Conservation (phyloP, 2,888 invertebrate species). For the Cephus sareptanus region DNA sequence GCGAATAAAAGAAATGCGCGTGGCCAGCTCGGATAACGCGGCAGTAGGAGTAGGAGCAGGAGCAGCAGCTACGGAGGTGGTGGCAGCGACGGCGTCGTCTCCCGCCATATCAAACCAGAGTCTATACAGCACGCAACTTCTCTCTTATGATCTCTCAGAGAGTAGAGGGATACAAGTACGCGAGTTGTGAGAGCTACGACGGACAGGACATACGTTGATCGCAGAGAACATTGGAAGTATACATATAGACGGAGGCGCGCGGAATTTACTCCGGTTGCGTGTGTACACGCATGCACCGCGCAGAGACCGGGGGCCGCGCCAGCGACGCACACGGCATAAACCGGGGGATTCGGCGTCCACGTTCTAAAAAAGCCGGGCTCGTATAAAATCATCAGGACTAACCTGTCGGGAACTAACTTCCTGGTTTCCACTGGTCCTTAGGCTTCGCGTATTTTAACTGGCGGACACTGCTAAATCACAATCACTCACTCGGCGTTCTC, state of each 20-base stretch:
- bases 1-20: slow-evolving; percentile 31
- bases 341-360: slow-evolving; percentile 1
- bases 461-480: slow-evolving; percentile 1
- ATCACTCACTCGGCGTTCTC: slow-evolving; percentile 9
- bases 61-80: not conserved
- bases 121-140: slow-evolving; percentile 25
- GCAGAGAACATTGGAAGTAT: slow-evolving; percentile 1
- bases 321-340: slow-evolving; percentile 32
- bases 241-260: slow-evolving; percentile 16
- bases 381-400: slow-evolving; percentile 8
- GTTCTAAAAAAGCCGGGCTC: not conserved
- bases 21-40: slow-evolving; percentile 41
- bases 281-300: slow-evolving; percentile 22
- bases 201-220: not conserved
- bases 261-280: slow-evolving; percentile 20
- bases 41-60: slow-evolving; percentile 8
- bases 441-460: not conserved
- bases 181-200: not conserved
- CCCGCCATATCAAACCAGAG: slow-evolving; percentile 49
- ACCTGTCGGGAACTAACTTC: slow-evolving; percentile 22
- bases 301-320: slow-evolving; percentile 31
- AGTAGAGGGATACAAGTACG: not conserved
- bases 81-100: slow-evolving; percentile 33
- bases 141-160: not conserved
- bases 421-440: slow-evolving; percentile 16